phyloP scores from a whole-genome alignment of 2,113 vertebrate genomes.

The Stomatorhinus ivindoensis region DNA sequence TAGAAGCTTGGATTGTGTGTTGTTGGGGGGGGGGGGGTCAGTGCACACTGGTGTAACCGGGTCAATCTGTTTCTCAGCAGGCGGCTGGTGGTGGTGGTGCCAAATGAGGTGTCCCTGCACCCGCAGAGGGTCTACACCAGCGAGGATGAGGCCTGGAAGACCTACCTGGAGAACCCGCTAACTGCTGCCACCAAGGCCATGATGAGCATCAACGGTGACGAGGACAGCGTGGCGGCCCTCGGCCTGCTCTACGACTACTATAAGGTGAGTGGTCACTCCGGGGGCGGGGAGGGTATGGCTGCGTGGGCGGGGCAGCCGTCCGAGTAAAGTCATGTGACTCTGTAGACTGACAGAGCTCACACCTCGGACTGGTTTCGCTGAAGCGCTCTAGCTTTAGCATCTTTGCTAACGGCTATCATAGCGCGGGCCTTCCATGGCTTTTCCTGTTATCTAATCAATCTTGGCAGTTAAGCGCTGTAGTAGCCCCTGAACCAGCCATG shows the following conservation, averaged over 20 bases:
- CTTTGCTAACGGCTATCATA: background rate
- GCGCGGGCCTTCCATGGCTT: background rate
- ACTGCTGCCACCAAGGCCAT: constrained; percentile 97
- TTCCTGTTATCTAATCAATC: background rate
- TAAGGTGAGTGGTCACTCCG: constrained; percentile 64
- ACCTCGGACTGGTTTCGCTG: background rate
- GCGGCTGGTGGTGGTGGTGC: constrained; percentile 89
- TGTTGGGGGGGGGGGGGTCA: background rate
- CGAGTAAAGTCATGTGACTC: background rate
- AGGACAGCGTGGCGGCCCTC: constrained; percentile 92
- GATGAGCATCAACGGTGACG: constrained; percentile 99
- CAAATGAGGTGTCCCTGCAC: constrained; percentile 80
- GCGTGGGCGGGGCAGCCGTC: background rate
- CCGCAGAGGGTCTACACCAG: constrained; percentile 85
- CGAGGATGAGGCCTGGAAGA: constrained; percentile 96
- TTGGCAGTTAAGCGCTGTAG: background rate
- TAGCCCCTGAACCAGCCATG: background rate
- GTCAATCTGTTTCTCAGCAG: constrained; percentile 46
- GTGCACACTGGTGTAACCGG: background rate
- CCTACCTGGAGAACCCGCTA: constrained; percentile 93
- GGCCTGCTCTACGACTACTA: constrained; percentile 97
- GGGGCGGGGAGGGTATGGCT: background rate
- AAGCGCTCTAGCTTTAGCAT: background rate
- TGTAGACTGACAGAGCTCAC: background rate
- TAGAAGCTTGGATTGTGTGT: background rate